These are phyloP conservation scores for Campylomormyrus tamandua DNA, from an alignment of 2,113 vertebrate species.

Conservation along the genomic window DNA sequence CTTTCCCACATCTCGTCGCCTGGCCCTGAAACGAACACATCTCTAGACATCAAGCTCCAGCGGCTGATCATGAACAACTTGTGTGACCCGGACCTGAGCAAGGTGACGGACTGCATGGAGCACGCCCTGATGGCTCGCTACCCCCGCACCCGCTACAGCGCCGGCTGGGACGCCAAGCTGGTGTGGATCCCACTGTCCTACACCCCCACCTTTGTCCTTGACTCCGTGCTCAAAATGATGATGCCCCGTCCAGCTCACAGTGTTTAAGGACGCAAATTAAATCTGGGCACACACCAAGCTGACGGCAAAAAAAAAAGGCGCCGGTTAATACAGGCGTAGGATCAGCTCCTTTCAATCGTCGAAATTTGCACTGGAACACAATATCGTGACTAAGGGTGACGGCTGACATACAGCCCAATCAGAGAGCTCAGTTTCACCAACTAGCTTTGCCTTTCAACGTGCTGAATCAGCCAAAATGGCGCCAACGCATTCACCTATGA, in stretches of 20 bases:
- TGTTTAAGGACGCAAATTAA: conserved; percentile 30
- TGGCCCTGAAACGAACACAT: neutral
- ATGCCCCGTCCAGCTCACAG: conserved; percentile 73
- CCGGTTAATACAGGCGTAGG: neutral
- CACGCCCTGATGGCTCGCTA: conserved; percentile 71
- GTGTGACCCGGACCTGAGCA: conserved; percentile 77
- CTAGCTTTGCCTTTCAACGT: neutral
- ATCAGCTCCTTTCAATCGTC: neutral
- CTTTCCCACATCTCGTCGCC: neutral
- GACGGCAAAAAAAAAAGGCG: neutral
- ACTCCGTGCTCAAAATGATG: conserved; percentile 64
- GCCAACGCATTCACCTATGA: neutral
- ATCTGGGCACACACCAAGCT: neutral
- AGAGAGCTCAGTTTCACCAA: neutral
- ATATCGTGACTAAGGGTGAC: neutral
- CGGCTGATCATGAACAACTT: conserved; percentile 69
- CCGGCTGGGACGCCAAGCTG: conserved; percentile 90
- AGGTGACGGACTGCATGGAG: conserved; percentile 80
- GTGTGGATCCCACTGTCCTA: conserved; percentile 87
- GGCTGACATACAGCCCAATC: neutral
- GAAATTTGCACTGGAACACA: neutral
- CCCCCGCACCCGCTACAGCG: conserved; percentile 81
- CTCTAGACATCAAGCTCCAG: conserved; percentile 71
- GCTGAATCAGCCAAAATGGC: neutral
- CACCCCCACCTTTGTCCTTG: conserved; percentile 75